Evolutionary conservation across 1,140 invertebrate species (phyloP), one percentile per base, ranked within the genome.

Genomic region (Brachystomella parvula): DNA sequence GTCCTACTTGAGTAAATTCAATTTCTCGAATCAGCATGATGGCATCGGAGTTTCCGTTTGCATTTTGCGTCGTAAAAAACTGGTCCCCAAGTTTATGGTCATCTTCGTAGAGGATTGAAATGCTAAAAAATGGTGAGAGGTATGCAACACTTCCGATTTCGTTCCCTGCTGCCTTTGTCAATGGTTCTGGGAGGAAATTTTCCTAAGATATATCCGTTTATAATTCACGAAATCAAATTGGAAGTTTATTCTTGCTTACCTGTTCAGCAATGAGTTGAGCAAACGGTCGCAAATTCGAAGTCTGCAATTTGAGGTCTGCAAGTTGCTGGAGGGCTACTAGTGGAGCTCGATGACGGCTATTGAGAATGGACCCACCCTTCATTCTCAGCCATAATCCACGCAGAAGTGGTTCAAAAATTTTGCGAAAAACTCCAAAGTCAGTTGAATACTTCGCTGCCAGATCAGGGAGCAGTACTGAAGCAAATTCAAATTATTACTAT

Each of bases 41-140:
- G 67, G 83, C 84, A 56, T 88, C 79, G 29, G 80, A 79, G 74
- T 82, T 83, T 63, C 84, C 82, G 47, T 76, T 71, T 28, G 79
- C 74, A 72, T 81, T 82, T 1, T 81, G 82, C 17, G 35, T 33
- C 30, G 30, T 59, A 75, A 87, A 83, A 69, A 85, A 84, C 75
- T 85, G 81, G 66, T 84, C 83, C 0, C 87, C 88, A 15, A 92
- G 83, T 72, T 86, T 86, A 0, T 88, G 85, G 76, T 94, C 90
- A 77, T 97, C 94, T 77, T 96, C 93, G 32, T 89, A 91, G 77
- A 96, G 96, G 0, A 95, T 82, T 0, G 93, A 95, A 0, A 96
- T 83, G 12, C 85, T 85, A 29, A 97, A 80, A 76, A 98, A 96
- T 0, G 93, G 90, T 28, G 92, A 93, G 0, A 98, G 81, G 71